A percentile compares a stretch with the other conserved stretches of the same genome.
Evolutionary conservation across 1,140 invertebrate species (phyloP).

Genomic region (Drosophila ogumai): DNA sequence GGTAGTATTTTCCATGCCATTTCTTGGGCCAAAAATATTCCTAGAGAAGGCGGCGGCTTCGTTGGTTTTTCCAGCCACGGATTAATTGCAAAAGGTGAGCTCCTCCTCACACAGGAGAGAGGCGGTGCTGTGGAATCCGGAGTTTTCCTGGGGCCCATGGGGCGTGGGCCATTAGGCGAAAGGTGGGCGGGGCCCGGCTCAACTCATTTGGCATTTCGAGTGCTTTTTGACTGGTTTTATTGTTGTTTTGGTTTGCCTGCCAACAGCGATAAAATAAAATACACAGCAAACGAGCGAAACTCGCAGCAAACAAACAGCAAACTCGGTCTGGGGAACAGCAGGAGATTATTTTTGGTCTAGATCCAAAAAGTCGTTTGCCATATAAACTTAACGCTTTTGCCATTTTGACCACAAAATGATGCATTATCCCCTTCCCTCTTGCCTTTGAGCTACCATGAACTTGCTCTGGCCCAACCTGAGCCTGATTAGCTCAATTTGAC

Average conservation of each 20-base stretch:
- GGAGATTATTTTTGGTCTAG: slow-evolving; percentile 71
- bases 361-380: slow-evolving; percentile 80
- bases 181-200: slow-evolving; percentile 45
- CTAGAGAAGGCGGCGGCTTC: slow-evolving; percentile 18
- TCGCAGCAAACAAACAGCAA: slow-evolving; percentile 38
- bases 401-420: slow-evolving; percentile 82
- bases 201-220: slow-evolving; percentile 82
- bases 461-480: slow-evolving; percentile 21
- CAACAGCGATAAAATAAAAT: slow-evolving; percentile 83
- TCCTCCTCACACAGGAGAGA: slow-evolving; percentile 1
- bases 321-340: slow-evolving; percentile 32
- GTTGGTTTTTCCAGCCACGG: slow-evolving; percentile 35
- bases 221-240: slow-evolving; percentile 83
- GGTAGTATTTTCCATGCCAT: slow-evolving; percentile 5
- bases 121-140: background rate
- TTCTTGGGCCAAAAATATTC: slow-evolving; percentile 53
- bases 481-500: slow-evolving; percentile 57
- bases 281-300: slow-evolving; percentile 75
- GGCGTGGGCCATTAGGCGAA: slow-evolving; percentile 48
- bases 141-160: background rate
- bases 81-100: slow-evolving; percentile 65
- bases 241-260: slow-evolving; percentile 70
- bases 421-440: slow-evolving; percentile 53
- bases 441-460: background rate
- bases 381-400: slow-evolving; percentile 81